Evolutionary conservation across 2,113 vertebrate species (phyloP), one percentile per base, ranked within the genome.

Genomic region (Scartelaos histophorus): DNA sequence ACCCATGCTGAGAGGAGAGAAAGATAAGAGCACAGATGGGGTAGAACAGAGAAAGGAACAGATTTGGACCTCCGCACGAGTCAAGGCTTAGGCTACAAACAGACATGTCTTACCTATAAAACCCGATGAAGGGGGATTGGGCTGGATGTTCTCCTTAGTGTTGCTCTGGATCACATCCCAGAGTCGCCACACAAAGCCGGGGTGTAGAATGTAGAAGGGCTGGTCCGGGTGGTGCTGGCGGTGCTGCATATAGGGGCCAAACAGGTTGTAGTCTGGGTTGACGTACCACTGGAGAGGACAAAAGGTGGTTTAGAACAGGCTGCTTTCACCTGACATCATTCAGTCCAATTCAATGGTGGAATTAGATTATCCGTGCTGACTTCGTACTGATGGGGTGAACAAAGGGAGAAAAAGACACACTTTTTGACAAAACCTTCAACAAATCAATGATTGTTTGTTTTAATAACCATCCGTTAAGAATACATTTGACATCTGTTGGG

Each of bases 121-220:
- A 70, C 98, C 98, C 69, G 98, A 99, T 34, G 98, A 99, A 11
- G 98, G 98, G 1, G 98, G 98, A 69, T 99, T 99, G 81, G 97
- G 98, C 81, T 99, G 98, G 85, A 99, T 99, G 87, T 94, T 96
- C 91, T 98, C 97, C 80, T 94, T 90, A n/a, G 95, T 98, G 87
- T 98, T 99, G 81, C 95, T 94, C 89, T 99, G 97, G 85, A 99
- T 97, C 81, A 98, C 90, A 66, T 99, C 96, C 98, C 98, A 99
- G 35, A 99, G 95, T 77, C 94, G 93, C 98, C 98, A 99, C 90
- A 98, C 94, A 66, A 97, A 99, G 66, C 95, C 94, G 22, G 98
- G 98, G 85, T 99, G 98, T 25, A 99, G 95, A 80, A 99, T 96
- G 85, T 99, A 99, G 92, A 98, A 98, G 0, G 95, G 96, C 82